Base-by-base conservation (phyloP, 2,797 vertebrate species). In the Acropternis orthonyx region DNA sequence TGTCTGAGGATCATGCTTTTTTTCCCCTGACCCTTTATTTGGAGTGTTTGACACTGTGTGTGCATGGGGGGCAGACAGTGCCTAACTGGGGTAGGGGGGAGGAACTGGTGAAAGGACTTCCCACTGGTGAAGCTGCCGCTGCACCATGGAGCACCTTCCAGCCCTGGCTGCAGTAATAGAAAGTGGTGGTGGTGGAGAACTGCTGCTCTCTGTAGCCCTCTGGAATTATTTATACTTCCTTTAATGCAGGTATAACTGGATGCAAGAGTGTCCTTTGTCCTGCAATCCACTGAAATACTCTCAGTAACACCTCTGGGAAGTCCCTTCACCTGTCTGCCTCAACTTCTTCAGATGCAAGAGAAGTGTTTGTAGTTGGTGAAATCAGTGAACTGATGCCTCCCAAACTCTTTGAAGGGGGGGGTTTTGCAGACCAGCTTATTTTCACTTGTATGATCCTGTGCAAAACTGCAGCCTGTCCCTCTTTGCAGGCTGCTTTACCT, bases 401-500 rank as follows among this genome's bases (percentile, higher is more conserved):
- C 26, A 69, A 66, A 68, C 6, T 36, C 76, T 93, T 95, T 48
- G 86, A 88, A 85, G 83, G 51, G 3, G 3, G 26, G 48, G 18
- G 9, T 73, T 92, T 85, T 72, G 67, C 66, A 76, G 55, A 62
- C 43, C 52, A 65, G 23, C 30, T 59, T 73, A 52, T 88, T 96
- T 90, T 73, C 59, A 36, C 17, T 49, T 76, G 27, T 39, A 17
- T 69, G 59, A 89, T 51, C 48, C 69, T 56, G 36, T 69, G 23
- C 6, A 2, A 82, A 85, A 86, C 49, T 95, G 77, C 68, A 92
- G 77, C 52, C 56, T 39, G 9, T 85, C 23, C 56, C 44, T 82
- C 59, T 67, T 54, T 63, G 51, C 34, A 66, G 26, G 26, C 44
- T 88, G 43, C 71, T 74, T 86, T 88, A 73, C 71, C 34, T 76